These are phyloP conservation scores for Actinostola sp. DNA, from an alignment of 92 coral and sea anemone species.

Conservation along the genomic window DNA sequence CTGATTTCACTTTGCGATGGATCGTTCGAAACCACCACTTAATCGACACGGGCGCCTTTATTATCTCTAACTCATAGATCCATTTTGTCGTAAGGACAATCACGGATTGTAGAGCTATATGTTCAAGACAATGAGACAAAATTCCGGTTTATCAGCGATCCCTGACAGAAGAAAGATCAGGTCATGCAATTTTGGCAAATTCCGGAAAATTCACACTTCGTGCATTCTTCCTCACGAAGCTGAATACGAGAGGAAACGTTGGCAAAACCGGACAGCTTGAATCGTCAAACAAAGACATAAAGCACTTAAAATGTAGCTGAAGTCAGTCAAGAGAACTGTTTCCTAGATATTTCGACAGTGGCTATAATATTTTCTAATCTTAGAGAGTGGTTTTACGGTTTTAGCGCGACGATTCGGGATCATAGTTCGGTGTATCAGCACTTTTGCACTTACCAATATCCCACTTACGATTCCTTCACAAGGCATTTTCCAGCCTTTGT, in stretches of 20 bases:
- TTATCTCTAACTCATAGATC: not conserved
- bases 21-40: too few relatives aligned
- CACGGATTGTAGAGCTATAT: not conserved
- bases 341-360: too few relatives aligned
- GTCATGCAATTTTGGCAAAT: not conserved
- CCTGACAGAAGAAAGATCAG: not conserved
- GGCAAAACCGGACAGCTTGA: too few relatives aligned
- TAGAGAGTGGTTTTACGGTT: too few relatives aligned
- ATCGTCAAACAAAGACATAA: not conserved
- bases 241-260: not conserved
- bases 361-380: not conserved
- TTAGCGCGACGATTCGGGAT: too few relatives aligned
- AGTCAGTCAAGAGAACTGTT: too few relatives aligned
- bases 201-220: conserved; percentile 2
- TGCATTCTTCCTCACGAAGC: not conserved
- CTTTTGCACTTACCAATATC: conserved; percentile 55
- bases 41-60: too few relatives aligned
- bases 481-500: conserved; percentile 50
- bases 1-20: too few relatives aligned
- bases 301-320: too few relatives aligned
- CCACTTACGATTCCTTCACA: conserved; percentile 63
- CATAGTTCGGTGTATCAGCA: not conserved
- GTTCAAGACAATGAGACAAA: too few relatives aligned
- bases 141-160: not conserved
- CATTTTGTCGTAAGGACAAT: not conserved